phyloP scores from a whole-genome alignment of 2,888 invertebrate genomes.

The Onchidella celtica region DNA sequence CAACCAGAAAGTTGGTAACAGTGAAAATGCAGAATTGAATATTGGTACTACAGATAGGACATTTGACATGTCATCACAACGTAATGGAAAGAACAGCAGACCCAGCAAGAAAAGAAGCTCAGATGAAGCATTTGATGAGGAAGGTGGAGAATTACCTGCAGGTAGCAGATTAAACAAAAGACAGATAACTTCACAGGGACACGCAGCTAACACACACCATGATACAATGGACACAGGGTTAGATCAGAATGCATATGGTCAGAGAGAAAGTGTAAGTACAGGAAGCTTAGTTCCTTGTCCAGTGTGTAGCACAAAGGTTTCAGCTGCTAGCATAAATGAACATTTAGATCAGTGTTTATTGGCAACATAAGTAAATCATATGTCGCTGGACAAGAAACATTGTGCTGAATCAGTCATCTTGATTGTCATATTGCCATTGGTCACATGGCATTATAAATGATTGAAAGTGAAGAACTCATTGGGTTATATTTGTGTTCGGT shows the following conservation, averaged over 20 bases:
- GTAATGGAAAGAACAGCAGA: background rate
- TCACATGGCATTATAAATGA: too few relatives aligned
- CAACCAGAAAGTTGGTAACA: background rate
- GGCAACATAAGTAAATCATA: background rate
- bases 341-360: constrained; percentile 73
- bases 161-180: too few relatives aligned
- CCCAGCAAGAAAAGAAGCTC: background rate
- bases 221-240: background rate
- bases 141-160: too few relatives aligned
- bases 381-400: too few relatives aligned
- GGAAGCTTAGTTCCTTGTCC: constrained; percentile 60
- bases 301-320: constrained; percentile 63
- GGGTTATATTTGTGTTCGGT: too few relatives aligned
- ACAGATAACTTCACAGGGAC: too few relatives aligned
- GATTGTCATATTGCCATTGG: too few relatives aligned
- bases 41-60: background rate
- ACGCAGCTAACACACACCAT: too few relatives aligned
- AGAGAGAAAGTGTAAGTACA: background rate
- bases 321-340: constrained; percentile 62
- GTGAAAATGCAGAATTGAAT: background rate
- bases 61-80: background rate
- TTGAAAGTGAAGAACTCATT: too few relatives aligned
- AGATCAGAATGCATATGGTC: background rate
- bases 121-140: background rate
- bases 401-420: too few relatives aligned